Evolutionary conservation across 2,888 invertebrate genomes (phyloP), one percentile per base, ranked within the genome.

Genomic region (Euzetes globulus): DNA sequence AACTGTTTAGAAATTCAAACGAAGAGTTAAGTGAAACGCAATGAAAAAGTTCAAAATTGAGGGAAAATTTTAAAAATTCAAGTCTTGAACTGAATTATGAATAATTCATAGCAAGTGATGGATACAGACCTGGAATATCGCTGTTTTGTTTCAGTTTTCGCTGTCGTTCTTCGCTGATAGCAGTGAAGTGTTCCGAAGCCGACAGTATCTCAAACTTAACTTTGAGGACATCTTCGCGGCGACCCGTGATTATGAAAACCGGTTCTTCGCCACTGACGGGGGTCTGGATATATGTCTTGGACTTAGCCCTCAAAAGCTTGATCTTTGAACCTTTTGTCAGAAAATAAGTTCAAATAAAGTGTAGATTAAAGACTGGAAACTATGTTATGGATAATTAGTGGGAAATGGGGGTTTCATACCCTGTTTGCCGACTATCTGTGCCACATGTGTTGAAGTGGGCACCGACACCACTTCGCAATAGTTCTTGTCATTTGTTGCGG

Each of bases 371-470:
- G 15, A 15, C 33, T 13, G 15, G 27, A 22, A 17, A 27, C 17
- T 25, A 1, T 11, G 11, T 41, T 17, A n/a, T 19, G 6, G 17
- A n/a, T 1, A 25, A 19, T 9, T 41, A 1, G 7, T 5, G 1
- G 1, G 13, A 13, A 41, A 41, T 11, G 41, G 11, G 41, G 13
- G 7, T 41, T 33, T 22, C n/a, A 63, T 74, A 74, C 74, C 74
- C 58, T 74, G 74, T 72, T 74, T 74, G 50, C 74, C 74, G 19
- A 74, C 74, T 13, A 74, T 74, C 47, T 71, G 71, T 22, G 74
- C 71, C 29, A 74, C 74, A 27, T 74, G 74, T 55, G 74, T 71
- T 15, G 74, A 74, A 13, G 71, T 58, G 15, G 60, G 55, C 0
- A 74, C 74, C 1, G 41, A 55, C n/a, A 74, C 74, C 50, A 50